Base-by-base conservation (phyloP, 2,888 invertebrate species). In the Priocnemis perturbator region DNA sequence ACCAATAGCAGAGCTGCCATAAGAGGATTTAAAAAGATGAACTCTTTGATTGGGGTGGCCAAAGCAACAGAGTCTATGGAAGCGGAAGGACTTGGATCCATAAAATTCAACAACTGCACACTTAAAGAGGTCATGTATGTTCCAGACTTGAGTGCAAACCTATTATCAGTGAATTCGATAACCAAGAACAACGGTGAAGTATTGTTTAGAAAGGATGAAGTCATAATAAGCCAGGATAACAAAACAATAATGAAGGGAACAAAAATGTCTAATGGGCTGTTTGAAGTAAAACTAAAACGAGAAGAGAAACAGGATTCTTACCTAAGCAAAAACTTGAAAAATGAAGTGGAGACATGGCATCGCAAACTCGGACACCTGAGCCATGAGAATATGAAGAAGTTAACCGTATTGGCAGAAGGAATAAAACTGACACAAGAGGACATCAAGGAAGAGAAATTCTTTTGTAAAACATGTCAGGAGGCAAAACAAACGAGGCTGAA, bases 401-500 rank as follows among this genome's bases (percentile, higher is more conserved):
- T 58, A 4, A n/a, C 37, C 0, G 17, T 37, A 2, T 2, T 58
- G 0, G 30, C 37, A 30, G 19, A 14, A 4, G 58, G 58, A 7
- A 30, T 58, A 17, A 19, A 58, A 1, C 9, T 58, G n/a, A 44
- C 26, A 26, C 3, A 44, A 5, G 37, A 58, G 37, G 50, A n/a
- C 14, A 53, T n/a, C 20, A 7, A 15, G 14, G 3, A 55, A n/a
- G 7, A 21, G 1, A n/a, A n/a, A n/a, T 11, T 7, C 1, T 5
- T 7, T 3, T 73, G 71, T 30, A 56, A 64, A 37, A n/a, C 55
- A 1, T 76, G 71, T 52, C 47, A 64, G 0, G 61, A 71, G 48
- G 73, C 78, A n/a, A 82, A 79, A 52, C 71, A 75, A 45, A 67
- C 69, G 3, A 67, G 61, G 20, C 17, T 30, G 1, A 3, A 57